Conservation (phyloP, 2,797 vertebrate genomes). For the Emydoidea blandingii region DNA sequence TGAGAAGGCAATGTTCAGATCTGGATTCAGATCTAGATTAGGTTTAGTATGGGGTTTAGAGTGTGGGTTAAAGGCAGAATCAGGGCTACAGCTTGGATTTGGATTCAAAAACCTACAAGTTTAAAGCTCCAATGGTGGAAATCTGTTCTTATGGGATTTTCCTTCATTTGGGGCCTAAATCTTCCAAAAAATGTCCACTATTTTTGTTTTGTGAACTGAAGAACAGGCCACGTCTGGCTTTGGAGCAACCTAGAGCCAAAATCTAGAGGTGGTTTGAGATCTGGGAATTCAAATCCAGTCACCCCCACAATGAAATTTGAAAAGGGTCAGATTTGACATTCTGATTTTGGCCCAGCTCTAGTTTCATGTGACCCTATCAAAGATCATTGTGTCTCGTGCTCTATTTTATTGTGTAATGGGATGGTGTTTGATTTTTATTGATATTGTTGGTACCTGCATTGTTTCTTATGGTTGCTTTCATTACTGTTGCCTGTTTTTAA, state of each 20-base stretch:
- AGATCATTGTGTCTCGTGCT: fast-evolving
- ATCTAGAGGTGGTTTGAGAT: background rate
- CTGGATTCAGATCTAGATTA: background rate
- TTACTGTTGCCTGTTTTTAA: background rate
- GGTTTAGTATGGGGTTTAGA: background rate
- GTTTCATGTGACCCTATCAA: background rate
- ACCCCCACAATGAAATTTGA: fast-evolving
- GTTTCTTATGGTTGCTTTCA: background rate
- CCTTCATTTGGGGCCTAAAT: background rate
- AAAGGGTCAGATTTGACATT: background rate
- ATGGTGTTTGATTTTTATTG: background rate
- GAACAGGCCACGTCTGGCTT: background rate
- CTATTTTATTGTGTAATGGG: background rate
- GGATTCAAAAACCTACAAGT: background rate
- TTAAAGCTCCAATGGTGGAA: background rate
- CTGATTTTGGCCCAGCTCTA: background rate
- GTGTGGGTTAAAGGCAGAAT: background rate
- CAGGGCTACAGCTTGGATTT: background rate
- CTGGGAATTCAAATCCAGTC: background rate
- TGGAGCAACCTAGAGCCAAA: background rate
- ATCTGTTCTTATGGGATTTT: background rate
- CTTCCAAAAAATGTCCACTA: fast-evolving
- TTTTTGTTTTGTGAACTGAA: background rate
- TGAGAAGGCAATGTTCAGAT: background rate
- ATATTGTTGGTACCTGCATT: background rate